Base-by-base conservation (phyloP, 2,888 invertebrate genomes). In the Pachycephus smyrnensis region DNA sequence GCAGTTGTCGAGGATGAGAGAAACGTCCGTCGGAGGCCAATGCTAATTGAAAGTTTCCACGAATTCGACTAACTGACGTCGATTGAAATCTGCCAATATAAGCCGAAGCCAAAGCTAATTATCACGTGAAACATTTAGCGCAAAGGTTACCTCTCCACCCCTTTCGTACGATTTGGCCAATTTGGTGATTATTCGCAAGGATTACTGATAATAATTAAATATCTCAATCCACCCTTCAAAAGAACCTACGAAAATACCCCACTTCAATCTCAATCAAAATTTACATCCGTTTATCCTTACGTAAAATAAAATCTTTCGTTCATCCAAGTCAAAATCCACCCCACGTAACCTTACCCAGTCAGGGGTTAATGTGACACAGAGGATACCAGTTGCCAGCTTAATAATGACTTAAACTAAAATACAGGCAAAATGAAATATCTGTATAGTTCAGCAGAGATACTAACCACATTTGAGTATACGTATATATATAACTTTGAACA, bases 41-140 rank as follows among this genome's bases (percentile, higher is more conserved):
- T 0, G 55, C 32, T 71, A 71, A 31, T 71, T 71, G 71, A 71
- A 71, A 71, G 71, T 71, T 71, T 12, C 71, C 30, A 71, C 71
- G 71, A 31, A 31, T 31, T 12, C 31, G 31, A 73, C 76, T 79
- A 77, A 80, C 75, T 80, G 80, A 80, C 80, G 74, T 76, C 80
- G 76, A 82, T 82, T 80, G 80, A 82, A 80, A 78, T 78, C 79
- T 80, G 80, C 81, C 81, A 82, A 82, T 82, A 81, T 80, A 80
- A 80, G 78, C 36, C 77, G 71, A 32, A 71, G 71, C 71, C 12
- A 3, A 0, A 12, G 12, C 71, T 71, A 32, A 71, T 71, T 32
- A 71, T 71, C 32, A 15, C 71, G n/a, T 71, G 0, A 71, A 71
- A 71, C 15, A 71, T 71, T 71, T 32, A 71, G 32, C 31, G 12